Base-by-base conservation (phyloP, 2,888 invertebrate species). In the Tetramorium bicarinatum region DNA sequence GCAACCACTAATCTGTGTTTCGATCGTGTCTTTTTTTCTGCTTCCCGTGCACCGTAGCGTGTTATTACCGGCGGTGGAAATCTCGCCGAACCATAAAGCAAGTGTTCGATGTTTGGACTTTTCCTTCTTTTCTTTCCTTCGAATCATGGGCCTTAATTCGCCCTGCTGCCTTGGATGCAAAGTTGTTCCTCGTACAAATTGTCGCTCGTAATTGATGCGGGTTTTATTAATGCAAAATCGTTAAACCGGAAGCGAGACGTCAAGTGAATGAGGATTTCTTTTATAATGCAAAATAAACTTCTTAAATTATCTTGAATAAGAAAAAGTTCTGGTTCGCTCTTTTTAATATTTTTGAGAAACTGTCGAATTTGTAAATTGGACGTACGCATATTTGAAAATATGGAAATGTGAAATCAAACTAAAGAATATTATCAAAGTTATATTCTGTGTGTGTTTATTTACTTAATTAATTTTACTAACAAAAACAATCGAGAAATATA, bases 31-130 rank as follows among this genome's bases (percentile, higher is more conserved):
- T 38, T 38, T 79, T 59, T 69, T 71, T 21, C 18, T 11, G 29
- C 34, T 64, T 25, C 13, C 6, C 44, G 29, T 29, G 59, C 44
- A 15, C 9, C 52, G 59, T 25, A 47, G 18, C 47, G 71, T 80
- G 59, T 80, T 80, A 80, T 80, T 80, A 80, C 71, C 9, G 13
- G 38, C 44, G 67, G 41, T 79, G 38, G 59, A 71, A 80, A 80
- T 71, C 67, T 69, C 47, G 47, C 54, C 79, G 79, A 49, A 38
- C 56, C 59, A n/a, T 67, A 34, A 56, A 67, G 34, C 67, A 44
- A 69, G 47, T 69, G 47, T 11, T 47, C 18, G 56, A 64, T 41
- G 64, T 25, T 29, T 13, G 41, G 52, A 54, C 8, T 69, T 79
- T 76, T 69, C 79, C 69, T 69, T 38, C 38, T 47, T 47, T 34